phyloP scores from a whole-genome alignment of 2,888 invertebrate species.

The Sabatieria punctata region DNA sequence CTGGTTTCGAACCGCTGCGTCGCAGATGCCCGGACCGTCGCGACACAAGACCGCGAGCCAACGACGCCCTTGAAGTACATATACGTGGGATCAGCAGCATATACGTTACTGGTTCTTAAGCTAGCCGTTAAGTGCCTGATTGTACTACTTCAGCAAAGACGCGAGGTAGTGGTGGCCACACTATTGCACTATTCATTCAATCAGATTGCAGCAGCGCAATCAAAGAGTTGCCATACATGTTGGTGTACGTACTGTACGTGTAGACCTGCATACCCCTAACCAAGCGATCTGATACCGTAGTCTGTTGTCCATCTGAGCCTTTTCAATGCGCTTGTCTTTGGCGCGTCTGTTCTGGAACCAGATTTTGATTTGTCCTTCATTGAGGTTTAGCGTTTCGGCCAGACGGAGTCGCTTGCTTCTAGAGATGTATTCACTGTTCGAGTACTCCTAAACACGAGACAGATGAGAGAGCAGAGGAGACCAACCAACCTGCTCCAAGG shows the following conservation, averaged over 20 bases:
- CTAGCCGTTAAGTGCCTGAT: no score
- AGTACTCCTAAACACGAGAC: no score
- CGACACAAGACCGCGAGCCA: background rate
- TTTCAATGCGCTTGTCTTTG: slow-evolving; percentile 8
- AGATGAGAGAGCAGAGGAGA: no score
- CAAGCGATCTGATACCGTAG: background rate
- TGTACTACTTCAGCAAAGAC: no score
- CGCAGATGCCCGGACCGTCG: no score
- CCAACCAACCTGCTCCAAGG: slow-evolving; percentile 5
- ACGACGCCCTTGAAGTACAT: background rate
- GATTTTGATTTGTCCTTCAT: slow-evolving; percentile 6
- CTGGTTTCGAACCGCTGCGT: no score
- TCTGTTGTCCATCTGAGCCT: background rate
- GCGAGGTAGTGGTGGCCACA: no score
- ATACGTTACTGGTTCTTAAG: no score
- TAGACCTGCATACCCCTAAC: background rate
- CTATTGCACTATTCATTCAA: no score
- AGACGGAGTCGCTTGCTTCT: background rate
- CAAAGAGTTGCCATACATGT: background rate
- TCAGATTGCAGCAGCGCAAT: no score
- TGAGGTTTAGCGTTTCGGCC: slow-evolving; percentile 2
- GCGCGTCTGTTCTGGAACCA: slow-evolving; percentile 10
- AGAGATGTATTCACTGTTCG: slow-evolving; percentile 8
- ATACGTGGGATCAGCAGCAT: background rate
- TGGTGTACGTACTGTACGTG: background rate